A percentile compares a stretch with the other conserved stretches of the same genome.
Evolutionary conservation across 2,797 vertebrate genomes (phyloP).

Genomic region (Schizopygopsis pylzovi): DNA sequence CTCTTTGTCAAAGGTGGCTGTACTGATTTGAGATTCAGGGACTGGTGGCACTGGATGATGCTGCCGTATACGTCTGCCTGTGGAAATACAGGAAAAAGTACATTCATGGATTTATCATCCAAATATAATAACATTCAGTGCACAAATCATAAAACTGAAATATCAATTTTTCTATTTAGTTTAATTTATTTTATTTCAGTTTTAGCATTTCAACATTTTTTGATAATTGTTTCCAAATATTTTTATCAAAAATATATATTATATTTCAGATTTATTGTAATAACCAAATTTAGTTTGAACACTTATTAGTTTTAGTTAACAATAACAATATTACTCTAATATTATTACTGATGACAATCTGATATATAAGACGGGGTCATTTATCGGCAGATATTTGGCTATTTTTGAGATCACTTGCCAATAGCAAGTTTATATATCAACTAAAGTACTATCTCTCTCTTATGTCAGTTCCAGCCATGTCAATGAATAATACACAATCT

Average conservation of each 20-base stretch:
- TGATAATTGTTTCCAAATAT: too few relatives aligned
- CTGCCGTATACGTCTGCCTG: conserved; percentile 33
- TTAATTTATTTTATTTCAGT: neutral
- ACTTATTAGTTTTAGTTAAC: neutral
- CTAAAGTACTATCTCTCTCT: neutral
- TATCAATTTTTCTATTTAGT: neutral
- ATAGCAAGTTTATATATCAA: too few relatives aligned
- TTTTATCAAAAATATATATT: too few relatives aligned
- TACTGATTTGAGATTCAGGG: neutral
- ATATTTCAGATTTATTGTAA: neutral
- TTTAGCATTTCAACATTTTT: neutral
- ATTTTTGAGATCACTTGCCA: neutral
- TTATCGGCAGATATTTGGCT: neutral
- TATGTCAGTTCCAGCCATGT: neutral
- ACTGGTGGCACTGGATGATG: neutral
- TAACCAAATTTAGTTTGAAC: too few relatives aligned
- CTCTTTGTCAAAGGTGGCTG: neutral
- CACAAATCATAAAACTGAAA: neutral
- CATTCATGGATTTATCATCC: conserved; percentile 6
- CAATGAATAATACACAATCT: neutral
- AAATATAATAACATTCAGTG: neutral
- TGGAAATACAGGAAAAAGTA: neutral
- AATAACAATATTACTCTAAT: neutral
- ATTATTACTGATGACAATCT: neutral
- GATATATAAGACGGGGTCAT: neutral